Evolutionary conservation across 2,113 vertebrate species (phyloP).

Genomic region (Mixornis gularis): DNA sequence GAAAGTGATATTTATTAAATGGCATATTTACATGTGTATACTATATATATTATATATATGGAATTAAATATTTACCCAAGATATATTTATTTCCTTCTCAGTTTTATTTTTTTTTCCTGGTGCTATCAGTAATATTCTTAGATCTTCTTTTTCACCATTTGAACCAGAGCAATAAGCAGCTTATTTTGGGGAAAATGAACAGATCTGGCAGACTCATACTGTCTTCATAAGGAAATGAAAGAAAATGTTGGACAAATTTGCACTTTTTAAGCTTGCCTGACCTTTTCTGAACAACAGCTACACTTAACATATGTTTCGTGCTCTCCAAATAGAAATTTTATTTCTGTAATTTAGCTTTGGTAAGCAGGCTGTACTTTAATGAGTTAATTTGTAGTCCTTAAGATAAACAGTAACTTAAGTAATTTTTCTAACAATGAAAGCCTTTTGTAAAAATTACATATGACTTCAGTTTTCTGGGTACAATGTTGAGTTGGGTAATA

Average conservation of each 20-base stretch:
- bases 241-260: background rate
- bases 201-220: background rate
- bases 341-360: background rate
- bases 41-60: background rate
- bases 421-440: background rate
- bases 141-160: background rate
- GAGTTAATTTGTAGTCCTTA: slow-evolving; percentile 32
- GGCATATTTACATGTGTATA: background rate
- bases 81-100: background rate
- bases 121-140: background rate
- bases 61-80: background rate
- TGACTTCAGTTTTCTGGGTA: background rate
- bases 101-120: background rate
- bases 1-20: background rate
- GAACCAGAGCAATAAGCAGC: background rate
- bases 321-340: background rate
- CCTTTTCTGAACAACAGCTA: background rate
- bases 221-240: background rate
- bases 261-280: background rate
- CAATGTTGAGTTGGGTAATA: background rate
- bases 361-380: background rate
- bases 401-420: background rate
- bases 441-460: background rate
- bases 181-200: background rate
- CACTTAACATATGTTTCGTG: background rate